A percentile compares a stretch with the other conserved stretches of the same genome.
Evolutionary conservation across 2,797 vertebrate genomes (phyloP).

Genomic region (Poliocrania exsul): DNA sequence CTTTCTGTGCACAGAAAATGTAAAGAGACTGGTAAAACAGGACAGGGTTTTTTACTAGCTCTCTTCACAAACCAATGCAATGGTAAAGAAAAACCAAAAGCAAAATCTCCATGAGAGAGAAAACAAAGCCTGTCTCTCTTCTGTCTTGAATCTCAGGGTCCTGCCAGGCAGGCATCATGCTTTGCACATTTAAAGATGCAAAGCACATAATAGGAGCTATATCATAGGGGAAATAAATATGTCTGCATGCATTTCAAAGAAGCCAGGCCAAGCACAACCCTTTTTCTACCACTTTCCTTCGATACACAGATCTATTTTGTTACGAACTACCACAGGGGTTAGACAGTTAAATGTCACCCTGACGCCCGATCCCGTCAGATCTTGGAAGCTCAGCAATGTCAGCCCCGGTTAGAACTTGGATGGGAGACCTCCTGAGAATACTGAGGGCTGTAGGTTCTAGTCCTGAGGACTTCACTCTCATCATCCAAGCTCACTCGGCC

Average conservation of each 20-base stretch:
- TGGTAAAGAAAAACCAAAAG: not conserved
- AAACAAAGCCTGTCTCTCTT: constrained; percentile 62
- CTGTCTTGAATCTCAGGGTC: constrained; percentile 18
- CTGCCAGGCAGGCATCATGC: constrained; percentile 28
- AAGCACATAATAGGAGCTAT: constrained; percentile 33
- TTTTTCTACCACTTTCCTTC: not conserved
- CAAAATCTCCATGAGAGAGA: constrained; percentile 6
- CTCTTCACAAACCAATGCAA: not conserved
- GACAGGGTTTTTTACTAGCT: not conserved
- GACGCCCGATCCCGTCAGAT: no score
- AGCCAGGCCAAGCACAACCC: not conserved
- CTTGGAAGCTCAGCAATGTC: no score
- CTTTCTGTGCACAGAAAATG: not conserved
- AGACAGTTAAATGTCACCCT: no score
- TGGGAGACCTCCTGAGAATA: no score
- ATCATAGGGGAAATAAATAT: constrained; percentile 2
- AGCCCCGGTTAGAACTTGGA: no score
- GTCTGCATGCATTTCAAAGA: not conserved
- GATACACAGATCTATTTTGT: accelerated
- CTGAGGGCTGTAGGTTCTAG: no score
- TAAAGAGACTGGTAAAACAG: not conserved
- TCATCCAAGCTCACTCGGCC: no score
- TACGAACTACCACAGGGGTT: not conserved
- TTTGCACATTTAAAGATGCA: constrained; percentile 55
- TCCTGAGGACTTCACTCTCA: no score